Conservation (phyloP, 2,888 invertebrate genomes). For the Helobdella robusta region DNA sequence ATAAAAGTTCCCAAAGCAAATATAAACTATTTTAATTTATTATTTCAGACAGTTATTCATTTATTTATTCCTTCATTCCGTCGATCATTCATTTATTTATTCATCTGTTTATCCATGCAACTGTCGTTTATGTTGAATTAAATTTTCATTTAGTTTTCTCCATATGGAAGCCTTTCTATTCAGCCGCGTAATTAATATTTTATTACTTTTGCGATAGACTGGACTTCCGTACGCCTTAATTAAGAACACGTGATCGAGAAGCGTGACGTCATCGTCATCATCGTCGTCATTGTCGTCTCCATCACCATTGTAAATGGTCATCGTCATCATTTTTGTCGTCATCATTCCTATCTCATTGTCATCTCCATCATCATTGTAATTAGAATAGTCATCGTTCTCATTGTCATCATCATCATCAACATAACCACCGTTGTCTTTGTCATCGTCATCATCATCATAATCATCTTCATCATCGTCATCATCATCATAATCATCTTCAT, state of each 20-base stretch:
- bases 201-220: not conserved
- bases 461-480: too few relatives aligned
- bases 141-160: not conserved
- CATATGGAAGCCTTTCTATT: too few relatives aligned
- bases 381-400: not conserved
- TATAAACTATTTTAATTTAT: too few relatives aligned
- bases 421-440: too few relatives aligned
- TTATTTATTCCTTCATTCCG: too few relatives aligned
- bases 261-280: not conserved
- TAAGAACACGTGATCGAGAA: not conserved
- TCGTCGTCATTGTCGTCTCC: not conserved
- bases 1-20: too few relatives aligned
- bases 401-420: not conserved
- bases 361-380: not conserved
- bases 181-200: not conserved
- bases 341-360: not conserved
- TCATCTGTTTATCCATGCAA: too few relatives aligned
- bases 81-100: too few relatives aligned
- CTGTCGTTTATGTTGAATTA: not conserved
- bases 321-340: not conserved
- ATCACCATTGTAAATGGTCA: not conserved
- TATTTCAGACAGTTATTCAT: too few relatives aligned
- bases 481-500: too few relatives aligned
- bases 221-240: not conserved
- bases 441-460: too few relatives aligned